phyloP scores from a whole-genome alignment of 2,113 vertebrate species.

The Diadophis punctatus region DNA sequence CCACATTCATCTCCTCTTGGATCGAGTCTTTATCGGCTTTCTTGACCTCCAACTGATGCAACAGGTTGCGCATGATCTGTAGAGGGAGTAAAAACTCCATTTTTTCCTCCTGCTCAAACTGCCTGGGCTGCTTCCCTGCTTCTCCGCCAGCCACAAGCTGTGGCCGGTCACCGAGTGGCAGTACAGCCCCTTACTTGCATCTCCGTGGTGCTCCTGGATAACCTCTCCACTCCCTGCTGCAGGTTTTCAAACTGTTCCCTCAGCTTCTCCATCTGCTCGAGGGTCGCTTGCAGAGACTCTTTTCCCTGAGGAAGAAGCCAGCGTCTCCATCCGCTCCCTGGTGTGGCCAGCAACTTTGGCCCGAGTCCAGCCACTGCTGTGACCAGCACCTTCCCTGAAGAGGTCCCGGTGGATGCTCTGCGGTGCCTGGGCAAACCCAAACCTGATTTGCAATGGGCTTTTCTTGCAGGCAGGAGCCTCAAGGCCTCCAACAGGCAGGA shows the following conservation, averaged over 20 bases:
- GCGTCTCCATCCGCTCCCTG: background rate
- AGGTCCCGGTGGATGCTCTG: background rate
- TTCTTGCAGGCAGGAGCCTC: background rate
- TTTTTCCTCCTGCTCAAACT: background rate
- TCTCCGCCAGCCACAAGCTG: background rate
- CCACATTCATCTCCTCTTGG: constrained; percentile 48
- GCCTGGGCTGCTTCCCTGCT: background rate
- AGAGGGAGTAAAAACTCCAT: background rate
- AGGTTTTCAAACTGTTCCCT: constrained; percentile 38
- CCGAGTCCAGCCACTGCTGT: background rate
- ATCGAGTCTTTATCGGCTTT: constrained; percentile 49
- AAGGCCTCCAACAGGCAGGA: background rate
- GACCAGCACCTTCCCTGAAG: background rate
- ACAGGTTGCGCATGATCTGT: constrained; percentile 6
- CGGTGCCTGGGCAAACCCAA: background rate
- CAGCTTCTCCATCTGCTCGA: constrained; percentile 35
- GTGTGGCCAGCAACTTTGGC: accelerated
- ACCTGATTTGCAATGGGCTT: background rate
- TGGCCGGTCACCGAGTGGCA: background rate
- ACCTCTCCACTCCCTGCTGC: constrained; percentile 18
- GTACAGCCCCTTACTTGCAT: constrained; percentile 29
- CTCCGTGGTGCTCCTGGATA: constrained; percentile 30
- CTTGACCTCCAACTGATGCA: constrained; percentile 39
- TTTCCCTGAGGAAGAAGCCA: constrained; percentile 28
- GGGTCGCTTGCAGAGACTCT: constrained; percentile 40